phyloP scores from a whole-genome alignment of 2,797 vertebrate genomes.

The Chanos chanos region DNA sequence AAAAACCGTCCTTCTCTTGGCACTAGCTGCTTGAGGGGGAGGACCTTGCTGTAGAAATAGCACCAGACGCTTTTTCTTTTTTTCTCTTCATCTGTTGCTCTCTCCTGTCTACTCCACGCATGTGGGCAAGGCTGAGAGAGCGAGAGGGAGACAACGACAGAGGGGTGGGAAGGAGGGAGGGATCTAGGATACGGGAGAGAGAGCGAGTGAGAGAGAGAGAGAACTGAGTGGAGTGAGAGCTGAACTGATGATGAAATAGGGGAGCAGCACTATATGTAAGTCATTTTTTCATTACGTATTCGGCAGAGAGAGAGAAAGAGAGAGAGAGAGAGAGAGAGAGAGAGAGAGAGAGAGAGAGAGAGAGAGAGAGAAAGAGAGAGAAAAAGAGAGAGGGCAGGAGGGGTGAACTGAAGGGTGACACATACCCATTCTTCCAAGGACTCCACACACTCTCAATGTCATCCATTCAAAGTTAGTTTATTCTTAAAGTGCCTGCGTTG shows the following conservation, averaged over 20 bases:
- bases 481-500: neutral
- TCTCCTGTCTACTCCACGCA: slow-evolving; percentile 75
- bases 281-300: slow-evolving; percentile 58
- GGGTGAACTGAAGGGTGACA: slow-evolving; percentile 29
- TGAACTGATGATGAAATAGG: slow-evolving; percentile 84
- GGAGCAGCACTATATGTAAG: slow-evolving; percentile 71
- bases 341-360: slow-evolving; percentile 18
- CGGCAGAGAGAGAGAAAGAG: slow-evolving; percentile 54
- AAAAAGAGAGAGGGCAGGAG: slow-evolving; percentile 3
- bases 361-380: slow-evolving; percentile 15
- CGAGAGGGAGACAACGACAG: neutral
- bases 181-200: slow-evolving; percentile 27
- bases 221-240: slow-evolving; percentile 55
- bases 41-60: slow-evolving; percentile 85
- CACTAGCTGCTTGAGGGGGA: slow-evolving; percentile 79
- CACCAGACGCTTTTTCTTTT: slow-evolving; percentile 57
- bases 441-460: slow-evolving; percentile 32
- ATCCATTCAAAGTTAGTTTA: slow-evolving; percentile 23
- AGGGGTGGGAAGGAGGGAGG: neutral
- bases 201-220: slow-evolving; percentile 38
- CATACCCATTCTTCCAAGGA: slow-evolving; percentile 50
- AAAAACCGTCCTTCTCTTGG: slow-evolving; percentile 82
- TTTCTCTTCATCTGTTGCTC: slow-evolving; percentile 57
- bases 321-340: slow-evolving; percentile 35
- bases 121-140: slow-evolving; percentile 72